phyloP scores from a whole-genome alignment of 2,888 invertebrate species.

The Drosophila niveifrons region DNA sequence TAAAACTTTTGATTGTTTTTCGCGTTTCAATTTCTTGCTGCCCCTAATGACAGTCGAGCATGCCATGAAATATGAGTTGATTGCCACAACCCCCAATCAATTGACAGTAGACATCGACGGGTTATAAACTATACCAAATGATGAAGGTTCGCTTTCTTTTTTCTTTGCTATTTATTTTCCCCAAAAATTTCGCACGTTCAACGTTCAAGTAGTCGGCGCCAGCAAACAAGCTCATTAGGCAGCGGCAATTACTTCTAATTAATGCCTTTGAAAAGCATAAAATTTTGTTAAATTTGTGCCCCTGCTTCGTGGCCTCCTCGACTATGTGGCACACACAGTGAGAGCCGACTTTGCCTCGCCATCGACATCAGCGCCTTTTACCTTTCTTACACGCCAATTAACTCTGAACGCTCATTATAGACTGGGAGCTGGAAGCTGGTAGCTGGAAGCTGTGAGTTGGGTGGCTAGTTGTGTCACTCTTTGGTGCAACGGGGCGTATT shows the following conservation, averaged over 20 bases:
- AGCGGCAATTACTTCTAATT: slow-evolving; percentile 76
- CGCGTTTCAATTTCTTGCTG: slow-evolving; percentile 68
- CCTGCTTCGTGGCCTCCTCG: not conserved
- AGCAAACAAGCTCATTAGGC: slow-evolving; percentile 68
- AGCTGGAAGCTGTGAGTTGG: slow-evolving; percentile 8
- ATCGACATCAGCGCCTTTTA: slow-evolving; percentile 48
- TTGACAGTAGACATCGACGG: slow-evolving; percentile 43
- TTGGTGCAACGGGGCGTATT: slow-evolving; percentile 79
- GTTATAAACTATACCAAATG: slow-evolving; percentile 51
- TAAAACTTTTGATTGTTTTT: slow-evolving; percentile 78
- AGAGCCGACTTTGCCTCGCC: slow-evolving; percentile 10
- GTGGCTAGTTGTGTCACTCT: slow-evolving; percentile 67
- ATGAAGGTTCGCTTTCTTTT: not conserved
- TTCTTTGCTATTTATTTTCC: not conserved
- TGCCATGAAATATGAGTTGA: slow-evolving; percentile 81
- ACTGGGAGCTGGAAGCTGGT: slow-evolving; percentile 30
- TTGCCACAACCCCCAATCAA: slow-evolving; percentile 46
- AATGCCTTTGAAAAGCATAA: slow-evolving; percentile 70
- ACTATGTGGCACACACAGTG: not conserved
- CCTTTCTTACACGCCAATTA: slow-evolving; percentile 77
- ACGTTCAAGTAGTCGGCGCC: not conserved
- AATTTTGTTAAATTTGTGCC: slow-evolving; percentile 70
- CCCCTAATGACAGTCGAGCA: slow-evolving; percentile 69
- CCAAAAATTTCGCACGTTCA: slow-evolving; percentile 16
- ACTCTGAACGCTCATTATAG: slow-evolving; percentile 81